Base-by-base conservation (phyloP, 2,797 vertebrate genomes). In the Antrozous pallidus region DNA sequence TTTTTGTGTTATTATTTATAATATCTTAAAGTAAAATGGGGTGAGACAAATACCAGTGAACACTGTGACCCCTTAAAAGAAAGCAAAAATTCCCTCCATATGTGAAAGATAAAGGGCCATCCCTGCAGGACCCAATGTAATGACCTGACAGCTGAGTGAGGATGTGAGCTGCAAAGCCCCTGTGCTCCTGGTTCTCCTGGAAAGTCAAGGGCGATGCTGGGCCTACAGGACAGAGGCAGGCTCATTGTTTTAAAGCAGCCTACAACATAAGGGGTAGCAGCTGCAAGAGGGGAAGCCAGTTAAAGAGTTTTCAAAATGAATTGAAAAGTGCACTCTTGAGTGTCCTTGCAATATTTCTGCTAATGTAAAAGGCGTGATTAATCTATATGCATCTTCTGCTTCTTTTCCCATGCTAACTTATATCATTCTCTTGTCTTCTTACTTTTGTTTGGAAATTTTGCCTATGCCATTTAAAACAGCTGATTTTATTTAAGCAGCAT, bases 391-490 rank as follows among this genome's bases (percentile, higher is more conserved):
- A 74, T 70, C 56, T 90, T 58, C 74, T 94, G 87, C 45, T 65
- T 82, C 54, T 83, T 38, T 95, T 79, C 51, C 81, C 40, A 45
- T 0, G 9, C 42, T 82, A 74, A 85, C 91, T 91, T 86, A 49
- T 63, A 73, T 79, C 40, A 42, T 69, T 73, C 83, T 84, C 2
- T 3, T 36, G 36, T 78, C 86, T 91, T 74, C 67, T 83, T 94
- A 78, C 61, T 93, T 93, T 93, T 93, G 90, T 93, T 96, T 93
- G 54, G 69, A 94, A 84, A 71, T 69, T 10, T 67, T 70, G 33
- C 49, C 67, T 47, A 74, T 67, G 47, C 86, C 69, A 74, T 74
- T 92, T 81, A 36, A 89, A 83, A 71, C 40, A 78, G 33, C 33
- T 83, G 61, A 67, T 84, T 80, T 92, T 80, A 70, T 93, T 94